Conservation (phyloP, 2,888 invertebrate genomes). For the Lithophane socia region DNA sequence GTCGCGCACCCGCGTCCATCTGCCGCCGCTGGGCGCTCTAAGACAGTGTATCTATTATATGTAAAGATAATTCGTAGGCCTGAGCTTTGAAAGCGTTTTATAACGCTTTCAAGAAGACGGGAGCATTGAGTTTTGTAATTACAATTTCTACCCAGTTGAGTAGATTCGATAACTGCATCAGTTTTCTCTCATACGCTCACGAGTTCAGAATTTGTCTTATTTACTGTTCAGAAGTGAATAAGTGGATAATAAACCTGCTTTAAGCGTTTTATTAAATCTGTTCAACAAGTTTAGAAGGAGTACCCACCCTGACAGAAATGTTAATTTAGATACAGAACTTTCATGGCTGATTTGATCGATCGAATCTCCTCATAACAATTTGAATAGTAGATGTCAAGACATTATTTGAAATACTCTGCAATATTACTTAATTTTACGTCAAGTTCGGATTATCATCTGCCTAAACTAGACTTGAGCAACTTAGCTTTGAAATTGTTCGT, state of each 20-base stretch:
- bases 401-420: conserved; percentile 11
- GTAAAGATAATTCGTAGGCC: conserved; percentile 56
- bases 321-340: not conserved
- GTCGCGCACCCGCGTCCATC: conserved; percentile 67
- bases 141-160: not conserved
- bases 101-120: conserved; percentile 12
- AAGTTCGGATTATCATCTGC: conserved; percentile 5
- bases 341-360: not conserved
- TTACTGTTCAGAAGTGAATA: not conserved
- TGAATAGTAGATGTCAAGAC: not conserved
- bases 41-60: conserved; percentile 50
- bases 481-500: conserved; percentile 34
- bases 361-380: not conserved
- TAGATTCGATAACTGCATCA: not conserved
- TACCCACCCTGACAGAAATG: not conserved
- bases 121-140: conserved; percentile 5
- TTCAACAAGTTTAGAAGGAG: no score
- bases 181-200: not conserved
- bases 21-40: conserved; percentile 53
- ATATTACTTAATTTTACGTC: conserved; percentile 23
- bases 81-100: conserved; percentile 29
- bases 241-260: not conserved
- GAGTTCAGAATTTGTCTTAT: not conserved
- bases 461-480: conserved; percentile 29
- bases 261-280: not conserved